phyloP scores from a whole-genome alignment of 2,888 invertebrate species.

The Plagodis dolabraria region DNA sequence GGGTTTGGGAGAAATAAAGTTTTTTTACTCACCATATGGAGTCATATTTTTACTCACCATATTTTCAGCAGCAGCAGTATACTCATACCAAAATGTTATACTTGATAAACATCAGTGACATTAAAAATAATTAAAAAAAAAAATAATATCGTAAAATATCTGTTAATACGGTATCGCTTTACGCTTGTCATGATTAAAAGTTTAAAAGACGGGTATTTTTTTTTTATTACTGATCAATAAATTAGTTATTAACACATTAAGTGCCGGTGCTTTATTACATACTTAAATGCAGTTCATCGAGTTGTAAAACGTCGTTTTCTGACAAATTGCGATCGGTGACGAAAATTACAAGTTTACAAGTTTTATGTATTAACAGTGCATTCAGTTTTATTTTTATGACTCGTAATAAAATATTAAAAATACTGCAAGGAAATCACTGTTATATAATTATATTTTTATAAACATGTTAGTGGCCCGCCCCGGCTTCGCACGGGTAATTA shows the following conservation, averaged over 20 bases:
- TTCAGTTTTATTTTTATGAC: background rate
- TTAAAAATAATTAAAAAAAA: too few species aligned
- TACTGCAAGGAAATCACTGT: background rate
- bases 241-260: constrained; percentile 10
- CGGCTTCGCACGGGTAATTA: too few species aligned
- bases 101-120: too few species aligned
- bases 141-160: too few species aligned
- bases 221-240: constrained; percentile 12
- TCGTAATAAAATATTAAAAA: background rate
- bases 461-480: too few species aligned
- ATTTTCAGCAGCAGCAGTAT: too few species aligned
- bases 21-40: too few species aligned
- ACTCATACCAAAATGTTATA: too few species aligned
- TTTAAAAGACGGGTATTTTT: too few species aligned
- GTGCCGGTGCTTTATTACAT: constrained; percentile 11
- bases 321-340: constrained; percentile 2
- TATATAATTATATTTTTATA: background rate
- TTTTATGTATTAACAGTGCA: background rate
- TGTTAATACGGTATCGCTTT: background rate
- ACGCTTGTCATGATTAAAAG: constrained; percentile 5
- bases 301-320: constrained; percentile 2
- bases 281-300: constrained; percentile 7
- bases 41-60: too few species aligned
- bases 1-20: too few species aligned
- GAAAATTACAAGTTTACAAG: background rate